Evolutionary conservation across 2,113 vertebrate species (phyloP), one percentile per base, ranked within the genome.

Genomic region (Chloropsis hardwickii): DNA sequence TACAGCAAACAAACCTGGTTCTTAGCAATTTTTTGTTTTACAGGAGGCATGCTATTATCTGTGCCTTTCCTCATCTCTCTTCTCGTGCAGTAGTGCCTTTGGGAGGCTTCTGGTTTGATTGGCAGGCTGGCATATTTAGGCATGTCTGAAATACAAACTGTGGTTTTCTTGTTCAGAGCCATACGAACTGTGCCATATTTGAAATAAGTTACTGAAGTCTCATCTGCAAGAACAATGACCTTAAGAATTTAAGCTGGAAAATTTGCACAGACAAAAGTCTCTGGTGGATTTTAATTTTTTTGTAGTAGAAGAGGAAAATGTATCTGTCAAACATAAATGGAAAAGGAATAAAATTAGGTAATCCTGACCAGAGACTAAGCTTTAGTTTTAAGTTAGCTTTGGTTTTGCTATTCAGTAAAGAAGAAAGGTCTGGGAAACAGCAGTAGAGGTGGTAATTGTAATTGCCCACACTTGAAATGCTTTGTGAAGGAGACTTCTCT

Each of bases 51-150:
- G 47, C 19, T 79, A 27, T 76, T 70, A 47, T 54, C 42, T 51
- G 11, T 88, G n/a, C 56, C 31, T 83, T 44, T 65, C 51, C 21
- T 65, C 51, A 29, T 81, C 53, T 56, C 54, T 71, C 25, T 35
- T 79, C 21, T 54, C 12, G 1, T 86, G 86, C 42, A 57, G 0
- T 31, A 58, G 23, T 51, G 44, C 61, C 53, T 91, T 67, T 81
- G 77, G 77, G 69, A 84, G 72, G 20, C 60, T 94, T 88, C 42
- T 78, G n/a, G 77, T 81, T 74, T 92, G 91, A 92, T 78, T 93
- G 92, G 13, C 90, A 94, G 83, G 44, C 45, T 89, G 83, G 51
- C 45, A 64, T 64, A 60, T 78, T 86, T 88, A 81, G 57, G n/a
- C 47, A 62, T 21, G 40, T 69, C 19, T 54, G 56, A 81, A 94